A percentile compares a stretch with the other conserved stretches of the same genome.
phyloP scores from a whole-genome alignment of 2,113 vertebrate species.

The Clarias macrocephalus region DNA sequence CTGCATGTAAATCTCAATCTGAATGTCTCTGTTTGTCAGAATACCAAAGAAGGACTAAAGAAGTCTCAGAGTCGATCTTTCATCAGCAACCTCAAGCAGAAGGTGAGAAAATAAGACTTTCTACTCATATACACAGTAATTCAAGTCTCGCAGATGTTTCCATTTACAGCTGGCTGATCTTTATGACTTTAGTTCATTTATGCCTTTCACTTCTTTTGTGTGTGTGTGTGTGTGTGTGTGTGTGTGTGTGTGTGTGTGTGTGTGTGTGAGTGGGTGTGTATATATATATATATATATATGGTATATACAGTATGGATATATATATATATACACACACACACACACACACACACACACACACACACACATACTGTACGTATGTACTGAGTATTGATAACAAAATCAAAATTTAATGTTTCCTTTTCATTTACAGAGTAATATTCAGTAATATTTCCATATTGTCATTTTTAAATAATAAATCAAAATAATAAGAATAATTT shows the following conservation, averaged over 20 bases:
- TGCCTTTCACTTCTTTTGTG: background rate
- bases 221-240: too few species aligned
- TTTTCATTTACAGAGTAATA: too few species aligned
- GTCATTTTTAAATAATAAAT: too few species aligned
- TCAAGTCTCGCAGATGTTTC: background rate
- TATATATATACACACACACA: background rate
- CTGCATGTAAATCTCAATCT: background rate
- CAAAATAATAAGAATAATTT: too few species aligned
- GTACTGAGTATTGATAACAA: too few species aligned
- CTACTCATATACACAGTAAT: background rate
- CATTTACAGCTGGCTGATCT: background rate
- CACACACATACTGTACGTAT: too few species aligned
- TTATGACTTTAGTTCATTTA: background rate
- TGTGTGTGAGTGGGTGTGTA: too few species aligned
- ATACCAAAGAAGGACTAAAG: conserved; percentile 85
- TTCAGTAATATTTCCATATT: too few species aligned
- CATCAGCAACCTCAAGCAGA: conserved; percentile 90
- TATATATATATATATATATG: too few species aligned
- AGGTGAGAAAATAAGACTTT: conserved; percentile 73
- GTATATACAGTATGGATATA: too few species aligned
- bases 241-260: too few species aligned
- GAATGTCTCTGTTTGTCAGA: conserved; percentile 66
- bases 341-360: too few species aligned
- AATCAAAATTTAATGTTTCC: background rate
- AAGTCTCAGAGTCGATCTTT: conserved; percentile 88